Conservation (phyloP, 92 coral and sea anemone species). For the Epizoanthus scotinus region DNA sequence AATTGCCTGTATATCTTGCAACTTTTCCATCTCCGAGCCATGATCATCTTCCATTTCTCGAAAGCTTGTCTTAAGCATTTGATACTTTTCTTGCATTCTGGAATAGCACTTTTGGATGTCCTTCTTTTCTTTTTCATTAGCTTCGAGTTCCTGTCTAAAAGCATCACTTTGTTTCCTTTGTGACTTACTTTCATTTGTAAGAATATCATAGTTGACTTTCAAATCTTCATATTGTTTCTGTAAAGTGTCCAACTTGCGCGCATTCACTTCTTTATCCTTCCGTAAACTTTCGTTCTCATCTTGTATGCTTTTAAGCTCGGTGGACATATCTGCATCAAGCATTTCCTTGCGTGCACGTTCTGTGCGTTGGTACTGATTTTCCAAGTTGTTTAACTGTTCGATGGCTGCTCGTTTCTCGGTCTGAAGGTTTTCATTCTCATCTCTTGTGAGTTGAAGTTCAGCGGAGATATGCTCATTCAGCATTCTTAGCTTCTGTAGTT, state of each 20-base stretch:
- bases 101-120: conserved; percentile 17
- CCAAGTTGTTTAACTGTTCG: not conserved
- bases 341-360: not conserved
- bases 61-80: conserved; percentile 35
- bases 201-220: conserved; percentile 8
- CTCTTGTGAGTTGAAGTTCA: not conserved
- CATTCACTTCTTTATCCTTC: conserved; percentile 22
- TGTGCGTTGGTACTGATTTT: too few species aligned
- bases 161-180: conserved; percentile 22
- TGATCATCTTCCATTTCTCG: conserved; percentile 53
- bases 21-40: conserved; percentile 29
- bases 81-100: conserved; percentile 41
- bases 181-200: conserved; percentile 15
- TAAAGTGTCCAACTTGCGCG: not conserved
- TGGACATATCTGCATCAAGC: not conserved
- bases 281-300: conserved; percentile 11
- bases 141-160: conserved; percentile 38
- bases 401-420: conserved; percentile 5
- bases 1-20: conserved; percentile 26
- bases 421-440: not conserved
- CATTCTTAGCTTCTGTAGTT: not conserved
- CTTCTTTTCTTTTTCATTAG: conserved; percentile 17
- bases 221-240: conserved; percentile 41
- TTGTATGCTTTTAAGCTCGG: too few species aligned
- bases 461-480: not conserved